Percentiles rank a stretch among this genome's conserved stretches.
Evolutionary conservation across 2,888 invertebrate genomes (phyloP).

Genomic region (Sabellastarte sp.): DNA sequence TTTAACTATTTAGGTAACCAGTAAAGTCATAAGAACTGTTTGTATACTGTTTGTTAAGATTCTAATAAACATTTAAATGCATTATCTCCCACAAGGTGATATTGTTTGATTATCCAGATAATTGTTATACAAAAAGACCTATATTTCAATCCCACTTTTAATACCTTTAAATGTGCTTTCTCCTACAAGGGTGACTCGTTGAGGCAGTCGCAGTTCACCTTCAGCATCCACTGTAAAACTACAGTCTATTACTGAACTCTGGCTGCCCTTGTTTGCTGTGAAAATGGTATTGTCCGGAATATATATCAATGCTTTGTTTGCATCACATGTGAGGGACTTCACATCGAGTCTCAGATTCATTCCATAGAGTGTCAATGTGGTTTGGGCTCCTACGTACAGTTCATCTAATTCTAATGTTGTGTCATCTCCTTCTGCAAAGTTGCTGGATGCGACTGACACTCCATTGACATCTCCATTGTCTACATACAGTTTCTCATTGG

Average conservation of each 20-base stretch:
- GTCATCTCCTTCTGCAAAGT: background rate
- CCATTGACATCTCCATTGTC: slow-evolving; percentile 14
- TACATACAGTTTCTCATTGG: slow-evolving; percentile 5
- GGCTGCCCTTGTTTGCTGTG: slow-evolving; percentile 20
- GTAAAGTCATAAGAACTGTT: too few relatives aligned
- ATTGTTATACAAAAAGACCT: too few relatives aligned
- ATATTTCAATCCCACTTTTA: too few relatives aligned
- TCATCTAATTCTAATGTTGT: background rate
- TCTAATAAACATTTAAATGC: too few relatives aligned
- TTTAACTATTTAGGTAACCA: too few relatives aligned
- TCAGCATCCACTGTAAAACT: slow-evolving; percentile 34
- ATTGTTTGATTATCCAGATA: too few relatives aligned
- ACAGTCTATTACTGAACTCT: slow-evolving; percentile 34
- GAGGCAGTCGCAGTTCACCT: slow-evolving; percentile 37
- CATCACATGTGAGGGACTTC: background rate
- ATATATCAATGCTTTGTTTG: slow-evolving; percentile 12
- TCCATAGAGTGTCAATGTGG: background rate
- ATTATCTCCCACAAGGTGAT: too few relatives aligned
- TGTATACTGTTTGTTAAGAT: too few relatives aligned
- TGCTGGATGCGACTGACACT: background rate
- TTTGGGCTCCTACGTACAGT: background rate
- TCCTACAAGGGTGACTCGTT: slow-evolving; percentile 30
- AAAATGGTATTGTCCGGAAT: slow-evolving; percentile 24
- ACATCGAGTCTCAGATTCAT: background rate
- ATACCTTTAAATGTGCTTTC: too few relatives aligned